A percentile compares a stretch with the other conserved stretches of the same genome.
Conservation (phyloP, 2,113 vertebrate species). For the Chaetorhynchus papuensis region DNA sequence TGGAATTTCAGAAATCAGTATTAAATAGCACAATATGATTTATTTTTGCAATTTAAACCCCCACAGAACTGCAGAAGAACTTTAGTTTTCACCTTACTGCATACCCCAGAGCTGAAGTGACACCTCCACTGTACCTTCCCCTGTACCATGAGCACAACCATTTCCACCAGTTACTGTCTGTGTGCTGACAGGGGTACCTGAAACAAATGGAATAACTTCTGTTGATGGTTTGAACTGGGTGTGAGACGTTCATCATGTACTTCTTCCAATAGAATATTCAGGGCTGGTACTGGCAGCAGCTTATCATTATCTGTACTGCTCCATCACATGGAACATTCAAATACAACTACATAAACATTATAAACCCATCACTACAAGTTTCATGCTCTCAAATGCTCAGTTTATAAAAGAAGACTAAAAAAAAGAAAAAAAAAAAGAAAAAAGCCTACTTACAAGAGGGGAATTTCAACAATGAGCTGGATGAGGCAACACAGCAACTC, state of each 20-base stretch:
- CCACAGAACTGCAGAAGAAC: neutral
- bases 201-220: neutral
- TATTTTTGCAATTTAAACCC: neutral
- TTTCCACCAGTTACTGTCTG: neutral
- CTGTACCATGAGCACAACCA: neutral
- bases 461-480: slow-evolving; percentile 92
- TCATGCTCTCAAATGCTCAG: neutral
- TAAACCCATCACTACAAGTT: neutral
- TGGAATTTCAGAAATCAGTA: neutral
- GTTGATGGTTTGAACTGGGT: neutral
- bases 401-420: neutral
- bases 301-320: neutral
- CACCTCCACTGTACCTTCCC: neutral
- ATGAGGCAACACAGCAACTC: slow-evolving; percentile 91
- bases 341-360: neutral
- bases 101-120: neutral
- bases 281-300: neutral
- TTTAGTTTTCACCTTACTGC: neutral
- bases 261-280: neutral
- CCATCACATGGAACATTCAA: neutral
- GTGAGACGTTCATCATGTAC: neutral
- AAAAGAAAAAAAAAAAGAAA: neutral
- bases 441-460: slow-evolving; percentile 86
- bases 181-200: neutral
- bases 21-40: neutral